Conservation (phyloP, 2,888 invertebrate species). For the Tridacna crocea region DNA sequence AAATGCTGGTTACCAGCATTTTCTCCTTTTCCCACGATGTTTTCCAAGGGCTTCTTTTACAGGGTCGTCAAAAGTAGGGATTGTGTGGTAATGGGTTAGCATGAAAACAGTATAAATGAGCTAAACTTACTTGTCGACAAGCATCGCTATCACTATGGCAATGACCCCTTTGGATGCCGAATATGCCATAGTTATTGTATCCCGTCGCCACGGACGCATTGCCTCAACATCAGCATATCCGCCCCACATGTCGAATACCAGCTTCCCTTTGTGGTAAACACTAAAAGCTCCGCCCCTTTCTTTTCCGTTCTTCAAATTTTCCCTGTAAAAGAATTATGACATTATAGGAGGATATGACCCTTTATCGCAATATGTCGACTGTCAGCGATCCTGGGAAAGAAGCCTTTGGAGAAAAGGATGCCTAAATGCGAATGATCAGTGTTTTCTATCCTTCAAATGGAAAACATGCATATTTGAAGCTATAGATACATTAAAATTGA, state of each 20-base stretch:
- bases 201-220: slow-evolving; percentile 71
- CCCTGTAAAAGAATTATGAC: slow-evolving; percentile 12
- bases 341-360: neutral
- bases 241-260: slow-evolving; percentile 80
- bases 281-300: slow-evolving; percentile 77
- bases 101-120: no score
- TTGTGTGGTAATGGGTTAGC: no score
- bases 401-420: neutral
- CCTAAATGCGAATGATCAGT: neutral
- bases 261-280: slow-evolving; percentile 77
- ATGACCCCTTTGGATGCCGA: slow-evolving; percentile 76
- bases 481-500: no score
- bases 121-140: slow-evolving; percentile 84
- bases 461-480: no score
- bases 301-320: slow-evolving; percentile 61
- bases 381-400: neutral
- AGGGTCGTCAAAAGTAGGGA: no score
- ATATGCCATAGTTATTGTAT: slow-evolving; percentile 72
- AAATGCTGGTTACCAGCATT: no score
- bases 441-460: no score
- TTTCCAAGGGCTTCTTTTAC: no score
- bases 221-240: slow-evolving; percentile 79
- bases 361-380: neutral
- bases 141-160: slow-evolving; percentile 76
- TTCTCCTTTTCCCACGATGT: no score